These are phyloP conservation scores for zebrafish (Danio rerio) DNA, from an alignment of 2,113 vertebrate genomes.

Conservation along the genomic window GRCz12tu NC_133184.1:54949501-54950000, in stretches of 20 bases:
- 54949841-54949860: slow-evolving; percentile 81
- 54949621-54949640: slow-evolving; percentile 61
- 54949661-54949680: slow-evolving; percentile 88
- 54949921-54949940: slow-evolving; percentile 23
- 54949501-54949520: neutral
- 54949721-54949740: slow-evolving; percentile 83
- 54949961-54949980: neutral
- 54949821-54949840: slow-evolving; percentile 81
- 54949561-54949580: neutral
- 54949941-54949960: neutral
- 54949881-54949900: neutral
- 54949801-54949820: slow-evolving; percentile 75
- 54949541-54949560: neutral
- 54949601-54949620: neutral
- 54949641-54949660: slow-evolving; percentile 84
- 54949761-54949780: slow-evolving; percentile 81
- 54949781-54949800: slow-evolving; percentile 82
- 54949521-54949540: neutral
- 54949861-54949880: slow-evolving; percentile 38
- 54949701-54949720: slow-evolving; percentile 50
- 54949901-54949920: neutral
- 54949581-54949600: neutral
- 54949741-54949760: slow-evolving; percentile 89
- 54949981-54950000: neutral
- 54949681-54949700: slow-evolving; percentile 97